A percentile compares a stretch with the other conserved stretches of the same genome.
Evolutionary conservation across 2,888 invertebrate species (phyloP).

Genomic region (Pocota personata): DNA sequence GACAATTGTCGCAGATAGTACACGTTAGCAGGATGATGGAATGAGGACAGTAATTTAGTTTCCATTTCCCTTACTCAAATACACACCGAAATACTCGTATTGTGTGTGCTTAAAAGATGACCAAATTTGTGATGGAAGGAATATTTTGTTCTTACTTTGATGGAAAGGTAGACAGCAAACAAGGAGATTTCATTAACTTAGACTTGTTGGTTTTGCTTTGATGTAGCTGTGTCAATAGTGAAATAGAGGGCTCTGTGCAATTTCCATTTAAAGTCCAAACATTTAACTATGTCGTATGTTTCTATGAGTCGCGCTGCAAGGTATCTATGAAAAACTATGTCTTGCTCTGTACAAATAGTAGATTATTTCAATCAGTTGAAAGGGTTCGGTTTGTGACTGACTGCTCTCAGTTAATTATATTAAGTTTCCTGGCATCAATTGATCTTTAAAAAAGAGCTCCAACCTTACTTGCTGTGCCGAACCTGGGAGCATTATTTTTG

Average conservation of each 20-base stretch:
- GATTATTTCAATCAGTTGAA: too few species aligned
- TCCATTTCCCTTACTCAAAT: conserved; percentile 2
- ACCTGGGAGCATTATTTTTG: too few species aligned
- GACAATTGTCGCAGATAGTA: not conserved
- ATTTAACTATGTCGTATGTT: too few species aligned
- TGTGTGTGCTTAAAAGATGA: conserved; percentile 4
- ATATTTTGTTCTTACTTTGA: not conserved
- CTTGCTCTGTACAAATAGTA: too few species aligned
- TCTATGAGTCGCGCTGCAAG: too few species aligned
- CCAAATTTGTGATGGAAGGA: not conserved
- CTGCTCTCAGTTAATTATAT: too few species aligned
- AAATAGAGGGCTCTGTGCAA: not conserved
- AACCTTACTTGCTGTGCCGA: too few species aligned
- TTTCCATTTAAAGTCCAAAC: not conserved
- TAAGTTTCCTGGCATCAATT: too few species aligned
- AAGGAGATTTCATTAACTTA: conserved; percentile 39
- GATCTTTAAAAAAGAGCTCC: too few species aligned
- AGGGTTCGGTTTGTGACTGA: too few species aligned
- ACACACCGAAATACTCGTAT: not conserved
- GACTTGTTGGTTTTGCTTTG: conserved; percentile 34
- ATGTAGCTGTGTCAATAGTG: conserved; percentile 10
- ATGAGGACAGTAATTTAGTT: conserved; percentile 5
- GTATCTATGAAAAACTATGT: too few species aligned
- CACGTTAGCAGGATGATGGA: not conserved
- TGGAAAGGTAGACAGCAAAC: not conserved